A percentile compares a stretch with the other conserved stretches of the same genome.
Evolutionary conservation across 2,797 vertebrate genomes (phyloP).

Genomic region (Tragelaphus eurycerus): DNA sequence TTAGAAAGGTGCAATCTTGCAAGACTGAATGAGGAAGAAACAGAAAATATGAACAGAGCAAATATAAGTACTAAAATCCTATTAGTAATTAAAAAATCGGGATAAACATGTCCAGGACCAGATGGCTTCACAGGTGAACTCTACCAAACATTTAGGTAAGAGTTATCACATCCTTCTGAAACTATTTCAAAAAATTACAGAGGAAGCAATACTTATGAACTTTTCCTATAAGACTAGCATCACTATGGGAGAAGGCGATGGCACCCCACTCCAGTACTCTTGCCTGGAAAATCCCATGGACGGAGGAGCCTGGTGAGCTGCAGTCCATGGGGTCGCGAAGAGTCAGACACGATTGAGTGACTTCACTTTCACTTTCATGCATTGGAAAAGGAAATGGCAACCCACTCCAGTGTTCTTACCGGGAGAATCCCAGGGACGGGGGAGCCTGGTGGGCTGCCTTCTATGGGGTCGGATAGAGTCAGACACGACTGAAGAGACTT

Average conservation of each 20-base stretch:
- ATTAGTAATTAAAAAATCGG: not conserved
- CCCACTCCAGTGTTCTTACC: no score
- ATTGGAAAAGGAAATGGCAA: no score
- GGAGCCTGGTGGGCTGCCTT: no score
- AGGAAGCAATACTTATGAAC: not conserved
- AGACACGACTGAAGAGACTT: no score
- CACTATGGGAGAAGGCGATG: not conserved
- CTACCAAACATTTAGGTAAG: not conserved
- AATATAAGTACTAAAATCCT: not conserved
- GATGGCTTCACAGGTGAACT: not conserved
- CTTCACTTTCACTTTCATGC: no score
- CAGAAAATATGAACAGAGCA: not conserved
- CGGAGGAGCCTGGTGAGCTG: no score
- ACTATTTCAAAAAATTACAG: not conserved
- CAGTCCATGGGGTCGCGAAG: no score
- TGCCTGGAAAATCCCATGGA: no score
- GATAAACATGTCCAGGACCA: not conserved
- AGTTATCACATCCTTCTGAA: not conserved
- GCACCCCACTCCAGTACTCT: no score
- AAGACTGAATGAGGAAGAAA: not conserved
- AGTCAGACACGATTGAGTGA: accelerated
- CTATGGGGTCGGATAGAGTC: no score
- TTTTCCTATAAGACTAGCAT: not conserved
- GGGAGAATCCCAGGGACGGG: no score
- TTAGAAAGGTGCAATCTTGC: not conserved